Evolutionary conservation across 2,113 vertebrate genomes (phyloP).

Genomic region (Ophiodon elongatus): DNA sequence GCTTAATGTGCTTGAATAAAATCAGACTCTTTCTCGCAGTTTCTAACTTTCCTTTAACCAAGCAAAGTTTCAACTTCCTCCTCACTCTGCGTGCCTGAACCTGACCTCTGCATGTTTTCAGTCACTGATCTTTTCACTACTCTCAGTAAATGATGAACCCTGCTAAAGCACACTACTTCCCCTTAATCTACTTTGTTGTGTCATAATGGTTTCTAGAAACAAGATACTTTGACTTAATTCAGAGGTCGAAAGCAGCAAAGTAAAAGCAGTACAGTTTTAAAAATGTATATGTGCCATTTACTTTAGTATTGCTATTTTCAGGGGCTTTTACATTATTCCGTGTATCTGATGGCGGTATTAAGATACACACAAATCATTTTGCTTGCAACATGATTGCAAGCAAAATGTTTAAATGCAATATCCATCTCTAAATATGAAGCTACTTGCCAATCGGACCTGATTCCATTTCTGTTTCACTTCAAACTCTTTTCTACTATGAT

Average conservation of each 20-base stretch:
- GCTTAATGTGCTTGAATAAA: background rate
- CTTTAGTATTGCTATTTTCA: background rate
- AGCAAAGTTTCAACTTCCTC: background rate
- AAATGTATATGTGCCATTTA: background rate
- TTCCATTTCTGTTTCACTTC: background rate
- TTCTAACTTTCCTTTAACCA: background rate
- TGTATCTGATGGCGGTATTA: background rate
- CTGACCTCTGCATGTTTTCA: slow-evolving; percentile 3
- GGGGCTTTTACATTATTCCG: background rate
- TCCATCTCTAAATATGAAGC: background rate
- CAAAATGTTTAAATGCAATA: background rate
- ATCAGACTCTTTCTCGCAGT: background rate
- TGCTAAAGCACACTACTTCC: background rate
- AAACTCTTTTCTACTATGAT: background rate
- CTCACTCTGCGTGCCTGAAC: slow-evolving; percentile 15
- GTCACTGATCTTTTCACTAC: background rate
- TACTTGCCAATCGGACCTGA: background rate
- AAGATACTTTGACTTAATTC: background rate
- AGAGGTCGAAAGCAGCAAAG: background rate
- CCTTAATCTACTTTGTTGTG: background rate
- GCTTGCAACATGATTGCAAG: too few species aligned
- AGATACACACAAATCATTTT: too few species aligned
- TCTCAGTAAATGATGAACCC: background rate
- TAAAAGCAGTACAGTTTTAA: background rate
- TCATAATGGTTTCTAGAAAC: background rate